Base-by-base conservation (phyloP, 2,888 invertebrate species). In the Tenthredo notha region DNA sequence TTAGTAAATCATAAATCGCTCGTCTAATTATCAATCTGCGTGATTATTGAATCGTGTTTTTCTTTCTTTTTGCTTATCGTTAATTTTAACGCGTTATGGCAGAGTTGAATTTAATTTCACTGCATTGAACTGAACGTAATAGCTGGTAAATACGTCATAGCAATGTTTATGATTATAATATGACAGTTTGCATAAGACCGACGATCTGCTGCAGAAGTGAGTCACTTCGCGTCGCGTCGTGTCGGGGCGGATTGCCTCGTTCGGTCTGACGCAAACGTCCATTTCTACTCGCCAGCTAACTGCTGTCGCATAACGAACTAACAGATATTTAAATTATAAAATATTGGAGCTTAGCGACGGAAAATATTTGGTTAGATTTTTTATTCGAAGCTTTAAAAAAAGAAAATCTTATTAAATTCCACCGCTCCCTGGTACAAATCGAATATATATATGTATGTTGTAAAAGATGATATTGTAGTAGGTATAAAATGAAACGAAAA, bases 121-220 rank as follows among this genome's bases (percentile, higher is more conserved):
- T 54, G 54, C 54, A 54, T n/a, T 54, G 54, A n/a, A 54, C 54
- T n/a, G 54, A n/a, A 54, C 7, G 29, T 67, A 67, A 33, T 74
- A 43, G 12, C 21, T 2, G 21, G 21, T 43, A 21, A 74, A 40
- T 74, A 43, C 72, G 21, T 74, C 72, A 29, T 74, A 43, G 72
- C 72, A 21, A 74, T 9, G 72, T 18, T 43, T 74, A 21, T 74
- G 72, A 2, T 43, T 74, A 21, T 74, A 18, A 67, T 67, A 67
- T 33, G 67, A 67, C 67, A 33, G 67, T 67, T 33, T 67, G 67
- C 67, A 33, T 33, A 67, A 67, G 67, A 21, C 7, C 21, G 67
- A 18, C 29, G 10, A 67, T 67, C 33, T 25, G 67, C 12, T 10
- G 54, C n/a, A n/a, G 54, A 54, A n/a, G 33, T 67, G 67, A 67